phyloP scores from a whole-genome alignment of 2,113 vertebrate genomes.

The Thymallus thymallus region DNA sequence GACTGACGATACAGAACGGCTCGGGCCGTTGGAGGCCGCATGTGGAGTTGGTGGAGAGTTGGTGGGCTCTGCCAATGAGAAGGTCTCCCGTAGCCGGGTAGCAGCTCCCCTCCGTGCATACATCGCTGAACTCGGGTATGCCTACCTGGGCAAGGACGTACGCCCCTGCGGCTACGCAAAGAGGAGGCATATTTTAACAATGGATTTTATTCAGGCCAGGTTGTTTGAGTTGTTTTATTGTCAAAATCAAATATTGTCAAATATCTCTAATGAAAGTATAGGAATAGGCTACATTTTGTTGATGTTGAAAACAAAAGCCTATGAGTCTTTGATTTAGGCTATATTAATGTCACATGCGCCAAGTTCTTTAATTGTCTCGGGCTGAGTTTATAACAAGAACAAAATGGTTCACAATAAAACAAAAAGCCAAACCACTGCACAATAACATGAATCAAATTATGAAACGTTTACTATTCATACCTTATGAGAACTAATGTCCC shows the following conservation, averaged over 20 bases:
- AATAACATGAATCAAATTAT: no score
- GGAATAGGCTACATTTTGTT: no score
- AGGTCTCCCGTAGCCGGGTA: slow-evolving; percentile 96
- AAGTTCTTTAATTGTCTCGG: background rate
- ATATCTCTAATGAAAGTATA: background rate
- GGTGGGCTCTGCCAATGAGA: slow-evolving; percentile 86
- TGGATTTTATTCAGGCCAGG: background rate
- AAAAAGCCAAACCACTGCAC: background rate
- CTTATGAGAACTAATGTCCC: no score
- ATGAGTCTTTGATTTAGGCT: background rate
- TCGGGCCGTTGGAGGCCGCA: slow-evolving; percentile 82
- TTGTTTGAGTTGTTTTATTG: background rate
- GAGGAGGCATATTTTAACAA: background rate
- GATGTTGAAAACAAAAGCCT: background rate
- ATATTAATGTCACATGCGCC: no score
- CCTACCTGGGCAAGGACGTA: slow-evolving; percentile 56
- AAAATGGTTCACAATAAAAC: background rate
- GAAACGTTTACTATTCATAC: no score
- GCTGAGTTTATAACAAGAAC: background rate
- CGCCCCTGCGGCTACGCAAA: slow-evolving; percentile 66
- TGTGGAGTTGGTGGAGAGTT: slow-evolving; percentile 85
- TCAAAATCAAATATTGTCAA: no score
- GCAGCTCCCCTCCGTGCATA: slow-evolving; percentile 94
- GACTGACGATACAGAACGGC: slow-evolving; percentile 95
- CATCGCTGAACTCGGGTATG: slow-evolving; percentile 80